These are phyloP conservation scores for Poeciliopsis occidentalis DNA, from an alignment of 2,113 vertebrate genomes.

Conservation along the genomic window DNA sequence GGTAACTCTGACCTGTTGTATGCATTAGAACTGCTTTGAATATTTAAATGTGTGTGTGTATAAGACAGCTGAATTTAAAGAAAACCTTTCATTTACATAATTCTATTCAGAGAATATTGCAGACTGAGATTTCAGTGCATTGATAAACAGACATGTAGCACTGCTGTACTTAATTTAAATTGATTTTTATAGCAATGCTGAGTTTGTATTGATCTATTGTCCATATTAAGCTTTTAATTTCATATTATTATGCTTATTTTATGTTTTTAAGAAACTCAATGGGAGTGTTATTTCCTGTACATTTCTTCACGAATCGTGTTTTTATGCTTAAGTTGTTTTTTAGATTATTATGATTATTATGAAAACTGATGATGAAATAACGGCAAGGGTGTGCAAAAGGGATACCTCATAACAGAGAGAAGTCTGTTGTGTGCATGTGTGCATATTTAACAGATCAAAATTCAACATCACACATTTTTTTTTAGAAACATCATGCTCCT, in stretches of 20 bases:
- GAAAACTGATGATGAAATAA: background rate
- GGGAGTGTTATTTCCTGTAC: background rate
- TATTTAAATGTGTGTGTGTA: no score
- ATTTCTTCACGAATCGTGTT: background rate
- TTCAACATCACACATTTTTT: no score
- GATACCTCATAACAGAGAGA: background rate
- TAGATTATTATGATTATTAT: background rate
- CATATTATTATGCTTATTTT: background rate
- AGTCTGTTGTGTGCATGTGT: no score
- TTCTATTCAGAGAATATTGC: background rate
- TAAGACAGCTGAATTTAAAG: conserved; percentile 9
- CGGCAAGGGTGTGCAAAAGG: background rate
- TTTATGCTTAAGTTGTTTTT: background rate
- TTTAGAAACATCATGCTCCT: no score
- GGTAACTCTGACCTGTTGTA: conserved; percentile 68
- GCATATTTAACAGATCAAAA: no score
- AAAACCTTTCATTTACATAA: conserved; percentile 14
- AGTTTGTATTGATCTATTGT: conserved; percentile 58
- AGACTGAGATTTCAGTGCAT: conserved; percentile 4
- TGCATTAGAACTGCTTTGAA: background rate
- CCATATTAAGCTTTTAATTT: conserved; percentile 8
- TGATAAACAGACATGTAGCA: conserved; percentile 7
- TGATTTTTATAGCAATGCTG: conserved; percentile 56
- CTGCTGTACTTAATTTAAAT: conserved; percentile 27
- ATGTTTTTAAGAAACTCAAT: background rate